Percentiles rank a stretch among this genome's conserved stretches.
These are phyloP conservation scores for Ficedula albicollis DNA, from an alignment of 2,797 vertebrate species.

Conservation along the genomic window DNA sequence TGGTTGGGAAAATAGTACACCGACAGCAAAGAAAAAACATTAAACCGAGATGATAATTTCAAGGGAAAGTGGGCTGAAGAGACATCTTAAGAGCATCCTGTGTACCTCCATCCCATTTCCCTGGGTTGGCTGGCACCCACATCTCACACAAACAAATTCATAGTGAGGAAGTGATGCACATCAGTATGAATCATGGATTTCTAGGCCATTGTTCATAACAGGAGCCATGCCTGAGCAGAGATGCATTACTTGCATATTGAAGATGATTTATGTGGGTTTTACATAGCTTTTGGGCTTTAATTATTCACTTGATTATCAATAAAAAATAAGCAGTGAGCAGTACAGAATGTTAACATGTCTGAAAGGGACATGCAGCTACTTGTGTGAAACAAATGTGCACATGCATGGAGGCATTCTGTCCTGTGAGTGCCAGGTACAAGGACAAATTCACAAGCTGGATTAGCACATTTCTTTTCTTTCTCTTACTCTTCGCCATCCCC, in stretches of 20 bases:
- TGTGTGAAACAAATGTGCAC: slow-evolving; percentile 1
- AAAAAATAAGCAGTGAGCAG: slow-evolving; percentile 72
- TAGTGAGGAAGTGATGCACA: not conserved
- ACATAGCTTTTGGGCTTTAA: slow-evolving; percentile 71
- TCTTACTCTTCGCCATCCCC: not conserved
- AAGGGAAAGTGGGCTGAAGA: not conserved
- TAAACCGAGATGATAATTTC: not conserved
- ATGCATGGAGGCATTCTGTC: not conserved
- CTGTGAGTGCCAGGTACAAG: slow-evolving; percentile 1
- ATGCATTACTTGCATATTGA: slow-evolving; percentile 50
- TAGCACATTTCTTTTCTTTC: slow-evolving; percentile 52
- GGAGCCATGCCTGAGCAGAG: slow-evolving; percentile 50
- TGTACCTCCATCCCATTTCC: not conserved
- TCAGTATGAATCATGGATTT: slow-evolving; percentile 52
- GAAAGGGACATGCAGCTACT: slow-evolving; percentile 14
- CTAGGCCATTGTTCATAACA: slow-evolving; percentile 59
- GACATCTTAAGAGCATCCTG: not conserved
- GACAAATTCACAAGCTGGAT: slow-evolving; percentile 53
- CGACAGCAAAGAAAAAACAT: not conserved
- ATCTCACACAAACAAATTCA: slow-evolving; percentile 23
- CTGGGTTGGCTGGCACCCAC: not conserved
- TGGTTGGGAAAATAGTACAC: not conserved
- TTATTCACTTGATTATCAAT: slow-evolving; percentile 81
- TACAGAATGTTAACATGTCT: slow-evolving; percentile 54
- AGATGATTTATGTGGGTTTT: slow-evolving; percentile 74